phyloP scores from a whole-genome alignment of 1,140 invertebrate species.

The Drepana arcuata region DNA sequence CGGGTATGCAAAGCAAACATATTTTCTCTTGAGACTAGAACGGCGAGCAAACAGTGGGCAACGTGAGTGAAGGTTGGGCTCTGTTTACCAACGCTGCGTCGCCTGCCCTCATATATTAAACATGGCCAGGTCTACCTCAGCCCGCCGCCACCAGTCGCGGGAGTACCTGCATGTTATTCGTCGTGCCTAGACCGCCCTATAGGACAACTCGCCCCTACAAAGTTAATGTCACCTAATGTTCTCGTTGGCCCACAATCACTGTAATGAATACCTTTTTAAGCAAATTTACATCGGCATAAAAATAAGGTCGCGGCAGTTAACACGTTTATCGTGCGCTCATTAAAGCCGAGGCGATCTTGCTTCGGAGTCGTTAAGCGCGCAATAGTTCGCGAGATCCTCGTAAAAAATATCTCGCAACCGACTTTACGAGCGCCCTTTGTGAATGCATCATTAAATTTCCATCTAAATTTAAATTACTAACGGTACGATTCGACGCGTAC shows the following conservation, averaged over 20 bases:
- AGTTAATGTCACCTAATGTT: constrained; percentile 33
- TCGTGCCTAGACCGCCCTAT: constrained; percentile 10
- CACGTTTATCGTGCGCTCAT: constrained; percentile 71
- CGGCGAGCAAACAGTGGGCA: constrained; percentile 57
- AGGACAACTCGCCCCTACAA: constrained; percentile 12
- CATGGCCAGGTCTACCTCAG: constrained; percentile 53
- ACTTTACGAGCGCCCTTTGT: constrained; percentile 71
- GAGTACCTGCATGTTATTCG: constrained; percentile 8
- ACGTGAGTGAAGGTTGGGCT: constrained; percentile 48
- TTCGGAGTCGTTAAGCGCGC: constrained; percentile 70
- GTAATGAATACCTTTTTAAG: constrained; percentile 66
- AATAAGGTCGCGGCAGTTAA: constrained; percentile 69
- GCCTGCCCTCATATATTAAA: constrained; percentile 69
- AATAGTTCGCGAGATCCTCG: constrained; percentile 71
- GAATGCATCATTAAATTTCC: constrained; percentile 71
- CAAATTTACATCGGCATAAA: constrained; percentile 67
- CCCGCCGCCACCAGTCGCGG: constrained; percentile 18
- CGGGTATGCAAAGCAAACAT: constrained; percentile 64
- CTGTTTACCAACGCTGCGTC: constrained; percentile 60
- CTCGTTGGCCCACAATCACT: constrained; percentile 26
- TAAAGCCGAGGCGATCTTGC: constrained; percentile 68
- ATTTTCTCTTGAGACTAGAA: constrained; percentile 66
- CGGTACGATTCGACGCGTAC: constrained; percentile 60
- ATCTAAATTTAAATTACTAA: constrained; percentile 72
- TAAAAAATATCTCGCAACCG: constrained; percentile 71